These are phyloP conservation scores for Euborellia annulipes DNA, from an alignment of 1,140 invertebrate species.

Conservation along the genomic window DNA sequence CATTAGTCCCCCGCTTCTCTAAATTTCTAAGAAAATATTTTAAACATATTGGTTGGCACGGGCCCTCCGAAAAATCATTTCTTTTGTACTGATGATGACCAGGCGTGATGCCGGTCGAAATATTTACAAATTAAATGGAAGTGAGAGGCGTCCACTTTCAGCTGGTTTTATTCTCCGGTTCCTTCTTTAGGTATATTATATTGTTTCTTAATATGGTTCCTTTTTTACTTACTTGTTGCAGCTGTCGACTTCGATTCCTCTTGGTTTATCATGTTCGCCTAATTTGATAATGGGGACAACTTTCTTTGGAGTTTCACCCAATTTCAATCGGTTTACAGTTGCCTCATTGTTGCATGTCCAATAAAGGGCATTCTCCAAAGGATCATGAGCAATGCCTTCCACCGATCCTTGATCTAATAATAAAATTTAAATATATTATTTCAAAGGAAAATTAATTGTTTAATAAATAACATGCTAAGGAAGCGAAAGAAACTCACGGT, in stretches of 20 bases:
- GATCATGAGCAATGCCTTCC: constrained; percentile 67
- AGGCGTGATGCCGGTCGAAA: no score
- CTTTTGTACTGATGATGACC: no score
- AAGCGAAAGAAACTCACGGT: constrained; percentile 36
- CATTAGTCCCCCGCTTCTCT: no score
- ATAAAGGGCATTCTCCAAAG: constrained; percentile 46
- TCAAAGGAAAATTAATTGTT: no score
- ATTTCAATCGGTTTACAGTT: constrained; percentile 46
- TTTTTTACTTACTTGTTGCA: constrained; percentile 50
- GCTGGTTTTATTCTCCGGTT: no score
- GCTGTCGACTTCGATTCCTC: constrained; percentile 67
- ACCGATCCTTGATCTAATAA: constrained; percentile 51
- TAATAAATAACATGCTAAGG: not conserved
- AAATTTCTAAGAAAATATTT: no score
- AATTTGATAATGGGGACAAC: constrained; percentile 51
- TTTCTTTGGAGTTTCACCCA: constrained; percentile 24
- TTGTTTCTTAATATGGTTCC: no score
- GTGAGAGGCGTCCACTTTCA: no score
- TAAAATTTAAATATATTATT: constrained; percentile 4
- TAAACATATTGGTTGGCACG: no score
- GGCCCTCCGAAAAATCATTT: no score
- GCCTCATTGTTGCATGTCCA: constrained; percentile 76
- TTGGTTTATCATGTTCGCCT: constrained; percentile 51
- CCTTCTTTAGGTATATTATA: no score
- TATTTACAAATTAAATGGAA: no score